These are phyloP conservation scores for Conus canariensis DNA, from an alignment of 2,888 invertebrate species.

Conservation along the genomic window DNA sequence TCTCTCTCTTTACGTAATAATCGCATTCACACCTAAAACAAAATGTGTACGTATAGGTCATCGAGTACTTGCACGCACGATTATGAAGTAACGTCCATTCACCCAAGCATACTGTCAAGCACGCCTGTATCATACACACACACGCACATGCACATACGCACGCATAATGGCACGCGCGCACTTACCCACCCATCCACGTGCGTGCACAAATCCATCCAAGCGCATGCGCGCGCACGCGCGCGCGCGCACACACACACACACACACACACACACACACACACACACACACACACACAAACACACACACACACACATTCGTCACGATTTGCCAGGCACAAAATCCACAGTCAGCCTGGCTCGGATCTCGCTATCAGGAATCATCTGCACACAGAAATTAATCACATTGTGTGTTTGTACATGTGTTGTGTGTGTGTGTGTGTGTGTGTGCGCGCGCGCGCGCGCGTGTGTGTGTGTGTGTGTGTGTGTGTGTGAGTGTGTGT, in stretches of 20 bases:
- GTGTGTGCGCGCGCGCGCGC: no score
- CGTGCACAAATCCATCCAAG: background rate
- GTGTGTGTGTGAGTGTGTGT: background rate
- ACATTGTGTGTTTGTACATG: no score
- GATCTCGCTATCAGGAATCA: conserved; percentile 65
- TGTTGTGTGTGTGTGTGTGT: no score
- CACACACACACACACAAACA: conserved; percentile 10
- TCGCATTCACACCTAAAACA: no score
- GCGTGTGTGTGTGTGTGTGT: background rate
- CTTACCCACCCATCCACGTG: background rate
- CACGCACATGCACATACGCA: background rate
- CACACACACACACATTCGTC: background rate
- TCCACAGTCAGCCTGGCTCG: conserved; percentile 61
- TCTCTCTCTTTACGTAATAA: no score
- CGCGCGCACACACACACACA: background rate
- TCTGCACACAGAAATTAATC: conserved; percentile 49
- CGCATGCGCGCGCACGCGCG: background rate
- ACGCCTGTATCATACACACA: conserved; percentile 3
- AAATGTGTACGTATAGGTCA: background rate
- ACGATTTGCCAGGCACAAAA: conserved; percentile 44
- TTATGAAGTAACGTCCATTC: background rate
- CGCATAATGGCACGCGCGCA: background rate
- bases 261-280: background rate
- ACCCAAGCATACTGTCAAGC: conserved; percentile 12
- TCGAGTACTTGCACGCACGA: background rate